Conservation (phyloP, 2,797 vertebrate genomes). For the Gallirallus australis region DNA sequence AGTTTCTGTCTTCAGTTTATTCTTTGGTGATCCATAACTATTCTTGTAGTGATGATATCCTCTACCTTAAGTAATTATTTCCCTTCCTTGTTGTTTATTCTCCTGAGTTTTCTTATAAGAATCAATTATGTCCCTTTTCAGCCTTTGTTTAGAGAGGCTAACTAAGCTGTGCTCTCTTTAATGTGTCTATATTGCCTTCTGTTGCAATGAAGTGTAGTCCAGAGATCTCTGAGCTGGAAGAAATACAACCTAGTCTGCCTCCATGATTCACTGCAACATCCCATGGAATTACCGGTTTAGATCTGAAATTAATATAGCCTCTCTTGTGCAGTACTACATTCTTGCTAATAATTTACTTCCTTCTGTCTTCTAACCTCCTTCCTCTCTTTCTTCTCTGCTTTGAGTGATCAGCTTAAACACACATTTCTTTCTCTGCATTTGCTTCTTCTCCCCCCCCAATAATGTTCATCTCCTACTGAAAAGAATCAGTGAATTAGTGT, state of each 20-base stretch:
- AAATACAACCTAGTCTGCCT: background rate
- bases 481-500: background rate
- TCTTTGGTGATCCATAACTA: background rate
- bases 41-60: background rate
- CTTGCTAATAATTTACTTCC: conserved; percentile 20
- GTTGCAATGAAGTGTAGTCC: background rate
- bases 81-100: background rate
- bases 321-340: background rate
- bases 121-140: conserved; percentile 15
- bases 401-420: background rate
- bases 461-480: background rate
- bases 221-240: background rate
- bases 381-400: conserved; percentile 4
- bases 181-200: background rate
- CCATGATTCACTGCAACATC: conserved; percentile 12
- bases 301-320: conserved; percentile 36
- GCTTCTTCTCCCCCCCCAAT: background rate
- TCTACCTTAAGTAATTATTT: conserved; percentile 23
- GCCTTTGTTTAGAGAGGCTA: background rate
- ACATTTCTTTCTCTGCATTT: background rate
- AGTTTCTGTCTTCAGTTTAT: background rate
- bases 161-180: background rate
- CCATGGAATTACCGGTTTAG: background rate
- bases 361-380: background rate
- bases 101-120: background rate